These are phyloP conservation scores for Lobophora halterata DNA, from an alignment of 2,888 invertebrate species.

Conservation along the genomic window DNA sequence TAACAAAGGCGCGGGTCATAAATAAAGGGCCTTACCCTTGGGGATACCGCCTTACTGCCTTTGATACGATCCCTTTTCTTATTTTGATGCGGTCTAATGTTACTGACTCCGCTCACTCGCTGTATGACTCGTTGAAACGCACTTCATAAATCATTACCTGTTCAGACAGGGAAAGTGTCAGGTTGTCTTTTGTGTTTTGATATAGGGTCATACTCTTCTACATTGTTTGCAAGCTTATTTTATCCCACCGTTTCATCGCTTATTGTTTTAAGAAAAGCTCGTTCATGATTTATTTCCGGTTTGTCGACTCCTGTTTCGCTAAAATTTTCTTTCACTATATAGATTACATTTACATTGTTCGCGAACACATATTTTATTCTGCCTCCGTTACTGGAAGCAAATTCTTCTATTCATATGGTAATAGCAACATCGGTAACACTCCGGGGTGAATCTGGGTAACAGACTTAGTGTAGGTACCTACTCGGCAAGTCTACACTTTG, in stretches of 20 bases:
- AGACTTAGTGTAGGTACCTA: slow-evolving; percentile 18
- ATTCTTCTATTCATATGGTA: slow-evolving; percentile 34
- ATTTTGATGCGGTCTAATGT: slow-evolving; percentile 74
- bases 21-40: slow-evolving; percentile 69
- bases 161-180: slow-evolving; percentile 32
- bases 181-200: slow-evolving; percentile 26
- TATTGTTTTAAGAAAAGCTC: background rate
- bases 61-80: slow-evolving; percentile 76
- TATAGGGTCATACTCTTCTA: slow-evolving; percentile 5
- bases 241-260: background rate
- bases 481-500: slow-evolving; percentile 2
- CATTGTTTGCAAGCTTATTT: slow-evolving; percentile 1
- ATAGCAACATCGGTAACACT: slow-evolving; percentile 30
- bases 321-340: slow-evolving; percentile 11
- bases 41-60: slow-evolving; percentile 71
- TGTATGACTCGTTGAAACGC: slow-evolving; percentile 62
- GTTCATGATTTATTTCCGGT: slow-evolving; percentile 2
- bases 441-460: slow-evolving; percentile 29
- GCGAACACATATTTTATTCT: slow-evolving; percentile 24
- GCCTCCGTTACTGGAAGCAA: slow-evolving; percentile 16
- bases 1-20: slow-evolving; percentile 73
- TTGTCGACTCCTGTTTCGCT: slow-evolving; percentile 5
- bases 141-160: slow-evolving; percentile 76
- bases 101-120: slow-evolving; percentile 54
- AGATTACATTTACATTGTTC: slow-evolving; percentile 20